A percentile compares a stretch with the other conserved stretches of the same genome.
phyloP scores from a whole-genome alignment of 2,888 invertebrate species.

The Polymixis flavicincta region DNA sequence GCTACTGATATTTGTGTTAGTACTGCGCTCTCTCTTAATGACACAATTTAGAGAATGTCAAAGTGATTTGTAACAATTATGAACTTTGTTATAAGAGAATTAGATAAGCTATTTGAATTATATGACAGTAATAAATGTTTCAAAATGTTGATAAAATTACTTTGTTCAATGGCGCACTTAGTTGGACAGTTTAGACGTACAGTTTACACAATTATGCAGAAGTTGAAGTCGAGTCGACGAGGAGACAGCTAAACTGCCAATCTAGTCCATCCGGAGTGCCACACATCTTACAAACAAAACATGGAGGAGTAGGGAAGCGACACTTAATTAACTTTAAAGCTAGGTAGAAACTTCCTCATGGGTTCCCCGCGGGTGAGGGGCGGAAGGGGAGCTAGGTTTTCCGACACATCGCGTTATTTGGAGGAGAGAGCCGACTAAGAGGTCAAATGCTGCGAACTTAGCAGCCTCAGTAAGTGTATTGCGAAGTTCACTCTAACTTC shows the following conservation, averaged over 20 bases:
- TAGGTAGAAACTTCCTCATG: slow-evolving; percentile 79
- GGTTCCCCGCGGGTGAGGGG: slow-evolving; percentile 48
- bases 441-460: slow-evolving; percentile 80
- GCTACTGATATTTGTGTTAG: slow-evolving; percentile 10
- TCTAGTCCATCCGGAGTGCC: slow-evolving; percentile 73
- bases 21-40: slow-evolving; percentile 6
- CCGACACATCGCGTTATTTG: slow-evolving; percentile 79
- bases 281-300: slow-evolving; percentile 79
- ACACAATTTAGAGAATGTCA: slow-evolving; percentile 34
- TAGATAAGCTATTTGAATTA: slow-evolving; percentile 41
- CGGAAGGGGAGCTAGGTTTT: slow-evolving; percentile 68
- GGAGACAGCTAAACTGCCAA: slow-evolving; percentile 73
- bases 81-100: slow-evolving; percentile 43
- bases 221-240: slow-evolving; percentile 68
- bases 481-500: slow-evolving; percentile 77
- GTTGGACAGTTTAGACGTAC: slow-evolving; percentile 57
- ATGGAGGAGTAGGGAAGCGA: slow-evolving; percentile 73
- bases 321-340: slow-evolving; percentile 86
- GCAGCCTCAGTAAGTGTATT: slow-evolving; percentile 78
- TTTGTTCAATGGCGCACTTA: slow-evolving; percentile 31
- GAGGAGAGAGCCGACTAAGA: slow-evolving; percentile 71
- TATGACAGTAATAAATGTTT: slow-evolving; percentile 46
- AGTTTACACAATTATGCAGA: slow-evolving; percentile 63
- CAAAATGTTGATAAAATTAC: slow-evolving; percentile 51
- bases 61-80: slow-evolving; percentile 49